phyloP scores from a whole-genome alignment of 53 echinoderm and acorn worm species.

The Crossaster papposus region DNA sequence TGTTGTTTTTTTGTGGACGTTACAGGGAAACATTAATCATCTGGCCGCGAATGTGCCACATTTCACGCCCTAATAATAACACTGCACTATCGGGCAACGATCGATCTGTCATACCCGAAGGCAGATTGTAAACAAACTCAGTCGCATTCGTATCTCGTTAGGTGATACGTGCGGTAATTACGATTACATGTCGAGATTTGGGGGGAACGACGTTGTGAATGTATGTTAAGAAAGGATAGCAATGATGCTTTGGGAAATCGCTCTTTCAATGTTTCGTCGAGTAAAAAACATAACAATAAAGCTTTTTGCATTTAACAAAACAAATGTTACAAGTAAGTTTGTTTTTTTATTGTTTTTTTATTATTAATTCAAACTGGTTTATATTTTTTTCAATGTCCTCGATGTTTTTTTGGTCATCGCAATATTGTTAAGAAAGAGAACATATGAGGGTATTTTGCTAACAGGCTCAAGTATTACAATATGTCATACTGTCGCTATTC shows the following conservation, averaged over 20 bases:
- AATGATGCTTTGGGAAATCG: neutral
- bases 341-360: no score
- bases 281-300: no score
- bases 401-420: no score
- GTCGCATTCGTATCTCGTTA: neutral
- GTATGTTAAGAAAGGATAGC: neutral
- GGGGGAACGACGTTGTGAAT: neutral
- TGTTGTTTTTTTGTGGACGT: neutral
- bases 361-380: no score
- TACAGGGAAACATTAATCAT: neutral
- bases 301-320: no score
- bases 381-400: no score
- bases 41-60: neutral
- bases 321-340: no score
- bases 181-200: neutral
- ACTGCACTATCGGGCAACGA: neutral
- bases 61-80: constrained; percentile 7
- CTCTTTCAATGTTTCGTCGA: neutral
- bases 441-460: no score
- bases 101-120: neutral
- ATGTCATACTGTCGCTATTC: no score
- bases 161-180: neutral
- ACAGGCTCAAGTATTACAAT: no score
- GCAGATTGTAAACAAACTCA: neutral
- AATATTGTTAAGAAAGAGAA: no score